Evolutionary conservation across 2,113 vertebrate genomes (phyloP), one percentile per base, ranked within the genome.

Genomic region (Arizona elegans): DNA sequence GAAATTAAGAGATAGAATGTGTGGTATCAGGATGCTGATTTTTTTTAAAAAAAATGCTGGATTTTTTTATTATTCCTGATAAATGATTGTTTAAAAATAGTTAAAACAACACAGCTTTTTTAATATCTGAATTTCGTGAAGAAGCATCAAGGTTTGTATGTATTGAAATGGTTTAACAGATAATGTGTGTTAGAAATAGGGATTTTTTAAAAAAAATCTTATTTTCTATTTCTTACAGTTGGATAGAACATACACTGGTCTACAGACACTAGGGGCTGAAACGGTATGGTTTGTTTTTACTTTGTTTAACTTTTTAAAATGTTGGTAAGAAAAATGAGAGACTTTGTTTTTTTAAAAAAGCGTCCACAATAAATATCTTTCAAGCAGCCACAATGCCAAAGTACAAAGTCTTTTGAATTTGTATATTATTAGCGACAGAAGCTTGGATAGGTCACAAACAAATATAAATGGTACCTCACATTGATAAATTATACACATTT

Each of bases 261-360:
- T 99, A 91, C 99, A 99, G 98, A 99, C 99, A 1, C 98, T 99
- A 2, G 99, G 99, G 0, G 99, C 99, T 90, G 99, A 99, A 98
- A 99, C 99, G 95, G 99, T 99, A 98, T 97, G 98, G 94, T 85
- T 55, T 70, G 50, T 53, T 87, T 90, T 13, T 33, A 11, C n/a
- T 54, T 90, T 86, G 19, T 15, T 75, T 81, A 21, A 81, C 33
- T 81, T 53, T 90, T 13, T 54, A 8, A 62, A 53, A 86, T 86
- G n/a, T 62, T 21, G 19, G 58, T 52, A 26, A 24, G 23, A 38
- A 70, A 43, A 55, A 52, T 70, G 29, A 55, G 86, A 12, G 12
- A 1, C 43, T 87, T 87, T 87, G 56, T 3, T 43, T 89, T 55
- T 19, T 55, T 56, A 2, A 43, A 58, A 38, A 89, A 89, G 1